Percentiles rank a stretch among this genome's conserved stretches.
phyloP scores from a whole-genome alignment of 1,140 invertebrate species.

The Andricus grossulariae region DNA sequence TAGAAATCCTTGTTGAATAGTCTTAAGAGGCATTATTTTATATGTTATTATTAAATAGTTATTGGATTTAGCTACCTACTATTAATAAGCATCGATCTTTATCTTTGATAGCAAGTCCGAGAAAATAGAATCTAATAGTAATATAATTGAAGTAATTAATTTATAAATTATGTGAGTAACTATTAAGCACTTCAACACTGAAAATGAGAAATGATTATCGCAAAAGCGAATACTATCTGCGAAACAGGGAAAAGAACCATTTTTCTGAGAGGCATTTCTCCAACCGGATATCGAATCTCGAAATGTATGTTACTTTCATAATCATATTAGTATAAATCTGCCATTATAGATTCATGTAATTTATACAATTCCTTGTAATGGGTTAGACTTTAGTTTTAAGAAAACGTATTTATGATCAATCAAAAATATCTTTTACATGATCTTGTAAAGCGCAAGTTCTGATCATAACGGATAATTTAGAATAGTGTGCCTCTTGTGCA shows the following conservation, averaged over 20 bases:
- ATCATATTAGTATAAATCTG: background rate
- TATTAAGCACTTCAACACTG: background rate
- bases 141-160: slow-evolving; percentile 4
- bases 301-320: background rate
- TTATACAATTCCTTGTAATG: background rate
- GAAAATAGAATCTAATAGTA: background rate
- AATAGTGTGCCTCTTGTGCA: slow-evolving; percentile 8
- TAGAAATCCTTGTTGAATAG: background rate
- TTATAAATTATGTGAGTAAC: background rate
- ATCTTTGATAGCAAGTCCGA: background rate
- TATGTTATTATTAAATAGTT: slow-evolving; percentile 4
- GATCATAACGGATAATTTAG: slow-evolving; percentile 1
- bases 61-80: background rate
- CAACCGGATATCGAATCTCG: background rate
- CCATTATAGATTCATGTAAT: slow-evolving; percentile 17
- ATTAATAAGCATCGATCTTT: background rate
- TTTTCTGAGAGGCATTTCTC: background rate
- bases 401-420: slow-evolving; percentile 12
- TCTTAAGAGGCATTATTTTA: background rate
- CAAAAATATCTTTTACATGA: slow-evolving; percentile 25
- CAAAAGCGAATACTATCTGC: background rate
- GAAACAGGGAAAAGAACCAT: background rate
- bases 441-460: slow-evolving; percentile 24
- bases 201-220: background rate
- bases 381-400: background rate